Conservation (phyloP, 2,113 vertebrate species). For the Psophia crepitans region DNA sequence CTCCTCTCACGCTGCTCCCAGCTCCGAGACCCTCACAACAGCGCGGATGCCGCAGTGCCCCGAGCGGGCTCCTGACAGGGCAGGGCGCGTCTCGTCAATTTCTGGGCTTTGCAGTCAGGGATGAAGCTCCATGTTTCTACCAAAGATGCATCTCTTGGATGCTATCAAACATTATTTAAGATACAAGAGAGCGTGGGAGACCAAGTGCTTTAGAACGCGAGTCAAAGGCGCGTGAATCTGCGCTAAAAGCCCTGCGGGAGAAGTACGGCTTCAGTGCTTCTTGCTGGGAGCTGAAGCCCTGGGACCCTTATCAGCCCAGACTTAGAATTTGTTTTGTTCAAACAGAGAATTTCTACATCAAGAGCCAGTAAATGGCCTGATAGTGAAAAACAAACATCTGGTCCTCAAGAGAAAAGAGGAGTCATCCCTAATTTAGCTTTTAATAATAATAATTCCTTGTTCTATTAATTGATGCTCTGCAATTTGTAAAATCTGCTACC, state of each 20-base stretch:
- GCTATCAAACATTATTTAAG: background rate
- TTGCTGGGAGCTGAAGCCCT: background rate
- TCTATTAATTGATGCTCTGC: background rate
- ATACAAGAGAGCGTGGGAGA: background rate
- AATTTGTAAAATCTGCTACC: background rate
- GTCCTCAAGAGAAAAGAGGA: background rate
- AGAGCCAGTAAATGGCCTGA: background rate
- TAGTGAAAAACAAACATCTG: background rate
- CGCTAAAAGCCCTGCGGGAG: background rate
- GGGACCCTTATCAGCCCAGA: background rate
- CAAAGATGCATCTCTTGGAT: background rate
- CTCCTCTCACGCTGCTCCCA: background rate
- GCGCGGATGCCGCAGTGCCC: accelerated
- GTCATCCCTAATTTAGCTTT: background rate
- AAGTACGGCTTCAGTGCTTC: background rate
- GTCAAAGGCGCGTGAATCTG: background rate
- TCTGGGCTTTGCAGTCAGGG: background rate
- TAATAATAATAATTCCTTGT: background rate
- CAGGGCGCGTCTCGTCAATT: accelerated
- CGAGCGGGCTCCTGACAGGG: background rate
- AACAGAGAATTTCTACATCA: background rate
- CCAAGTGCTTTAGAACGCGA: background rate
- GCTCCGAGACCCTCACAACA: accelerated
- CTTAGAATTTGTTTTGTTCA: background rate
- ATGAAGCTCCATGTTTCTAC: background rate